Evolutionary conservation across 1,140 invertebrate genomes (phyloP).

Genomic region (Cydia amplana): DNA sequence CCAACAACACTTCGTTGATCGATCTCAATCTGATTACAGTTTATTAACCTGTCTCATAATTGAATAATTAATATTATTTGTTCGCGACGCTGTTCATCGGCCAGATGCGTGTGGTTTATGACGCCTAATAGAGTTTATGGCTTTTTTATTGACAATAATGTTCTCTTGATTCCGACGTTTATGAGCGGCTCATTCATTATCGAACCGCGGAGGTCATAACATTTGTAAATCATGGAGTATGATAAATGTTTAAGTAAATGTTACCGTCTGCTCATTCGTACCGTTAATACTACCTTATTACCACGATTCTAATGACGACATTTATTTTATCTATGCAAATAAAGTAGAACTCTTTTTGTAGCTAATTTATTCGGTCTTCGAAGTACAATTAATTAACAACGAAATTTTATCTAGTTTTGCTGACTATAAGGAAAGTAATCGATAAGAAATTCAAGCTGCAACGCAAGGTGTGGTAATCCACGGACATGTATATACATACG

Average conservation of each 20-base stretch:
- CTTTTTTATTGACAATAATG: slow-evolving; percentile 79
- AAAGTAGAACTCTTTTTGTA: slow-evolving; percentile 4
- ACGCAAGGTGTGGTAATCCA: slow-evolving; percentile 16
- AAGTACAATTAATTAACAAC: slow-evolving; percentile 26
- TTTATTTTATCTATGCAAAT: slow-evolving; percentile 32
- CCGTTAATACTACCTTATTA: neutral
- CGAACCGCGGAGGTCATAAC: slow-evolving; percentile 71
- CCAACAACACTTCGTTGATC: neutral
- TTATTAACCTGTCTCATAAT: slow-evolving; percentile 46
- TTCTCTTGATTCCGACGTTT: slow-evolving; percentile 72
- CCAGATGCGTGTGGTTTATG: slow-evolving; percentile 76
- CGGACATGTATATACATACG: neutral
- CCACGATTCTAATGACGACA: slow-evolving; percentile 16
- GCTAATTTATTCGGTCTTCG: slow-evolving; percentile 8
- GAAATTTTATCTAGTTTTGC: slow-evolving; percentile 26
- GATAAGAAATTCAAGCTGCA: slow-evolving; percentile 18
- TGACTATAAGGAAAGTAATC: slow-evolving; percentile 17
- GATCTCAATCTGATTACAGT: slow-evolving; percentile 28
- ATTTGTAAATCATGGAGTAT: slow-evolving; percentile 72
- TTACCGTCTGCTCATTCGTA: slow-evolving; percentile 34
- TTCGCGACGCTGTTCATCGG: slow-evolving; percentile 69
- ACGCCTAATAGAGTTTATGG: slow-evolving; percentile 77
- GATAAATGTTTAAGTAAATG: slow-evolving; percentile 52
- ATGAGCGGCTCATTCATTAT: slow-evolving; percentile 75
- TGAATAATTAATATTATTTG: slow-evolving; percentile 68